Evolutionary conservation across 2,797 vertebrate species (phyloP).

Genomic region (Pseudotriccus pelzelni): DNA sequence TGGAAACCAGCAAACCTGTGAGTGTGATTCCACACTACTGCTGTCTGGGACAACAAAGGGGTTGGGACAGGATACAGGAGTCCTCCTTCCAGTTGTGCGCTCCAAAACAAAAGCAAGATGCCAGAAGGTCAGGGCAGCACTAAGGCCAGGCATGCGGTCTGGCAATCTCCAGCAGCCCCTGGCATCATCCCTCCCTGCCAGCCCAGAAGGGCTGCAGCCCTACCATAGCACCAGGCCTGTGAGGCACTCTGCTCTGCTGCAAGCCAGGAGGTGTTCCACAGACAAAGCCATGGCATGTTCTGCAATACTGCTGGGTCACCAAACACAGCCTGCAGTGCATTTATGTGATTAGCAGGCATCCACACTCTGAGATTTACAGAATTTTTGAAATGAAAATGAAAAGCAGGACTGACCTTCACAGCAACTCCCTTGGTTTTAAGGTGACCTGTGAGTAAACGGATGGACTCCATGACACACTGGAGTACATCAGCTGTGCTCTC

Average conservation of each 20-base stretch:
- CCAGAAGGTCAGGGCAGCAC: background rate
- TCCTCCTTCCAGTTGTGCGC: background rate
- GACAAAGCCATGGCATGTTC: background rate
- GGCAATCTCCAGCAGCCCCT: background rate
- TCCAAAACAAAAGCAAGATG: background rate
- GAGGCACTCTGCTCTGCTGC: background rate
- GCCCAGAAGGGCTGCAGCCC: background rate
- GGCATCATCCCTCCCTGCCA: background rate
- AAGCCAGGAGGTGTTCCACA: background rate
- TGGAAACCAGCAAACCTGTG: background rate
- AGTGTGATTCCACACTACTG: background rate
- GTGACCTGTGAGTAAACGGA: background rate
- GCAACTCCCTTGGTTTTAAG: background rate
- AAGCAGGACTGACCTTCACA: background rate
- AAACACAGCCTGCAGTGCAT: background rate
- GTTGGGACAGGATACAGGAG: background rate
- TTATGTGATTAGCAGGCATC: background rate
- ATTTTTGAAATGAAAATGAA: background rate
- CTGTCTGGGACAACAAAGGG: background rate
- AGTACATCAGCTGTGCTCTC: background rate
- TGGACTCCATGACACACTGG: background rate
- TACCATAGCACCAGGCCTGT: fast-evolving
- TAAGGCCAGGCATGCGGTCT: background rate
- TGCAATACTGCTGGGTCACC: background rate
- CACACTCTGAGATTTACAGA: background rate